phyloP scores from a whole-genome alignment of 2,113 vertebrate genomes.

The Limanda limanda region DNA sequence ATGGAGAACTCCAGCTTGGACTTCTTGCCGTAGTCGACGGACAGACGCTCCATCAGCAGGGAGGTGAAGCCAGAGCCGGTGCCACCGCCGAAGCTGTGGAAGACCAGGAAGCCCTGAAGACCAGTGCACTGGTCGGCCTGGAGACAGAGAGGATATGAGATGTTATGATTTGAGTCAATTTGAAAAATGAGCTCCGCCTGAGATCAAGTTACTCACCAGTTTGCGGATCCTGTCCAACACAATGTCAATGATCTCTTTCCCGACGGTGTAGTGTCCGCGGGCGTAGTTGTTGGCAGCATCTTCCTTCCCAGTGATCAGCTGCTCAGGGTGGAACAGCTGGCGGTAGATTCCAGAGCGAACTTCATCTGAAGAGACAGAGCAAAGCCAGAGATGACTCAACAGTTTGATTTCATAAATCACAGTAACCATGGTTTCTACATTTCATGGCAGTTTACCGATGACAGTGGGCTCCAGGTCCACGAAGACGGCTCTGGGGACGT shows the following conservation, averaged over 20 bases:
- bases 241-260: conserved; percentile 20
- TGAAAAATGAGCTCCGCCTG: too few species aligned
- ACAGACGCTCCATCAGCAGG: conserved; percentile 93
- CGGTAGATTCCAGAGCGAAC: conserved; percentile 69
- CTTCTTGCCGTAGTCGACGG: conserved; percentile 92
- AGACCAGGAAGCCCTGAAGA: conserved; percentile 71
- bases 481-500: conserved; percentile 84
- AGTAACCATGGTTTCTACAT: background rate
- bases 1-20: conserved; percentile 94
- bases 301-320: conserved; percentile 77
- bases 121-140: conserved; percentile 78
- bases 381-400: background rate
- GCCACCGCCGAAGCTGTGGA: conserved; percentile 53
- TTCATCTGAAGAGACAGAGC: conserved; percentile 56
- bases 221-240: conserved; percentile 27
- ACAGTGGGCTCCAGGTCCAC: conserved; percentile 71
- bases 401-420: background rate
- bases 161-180: background rate
- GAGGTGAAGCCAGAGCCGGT: conserved; percentile 81
- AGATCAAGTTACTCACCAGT: conserved; percentile 3
- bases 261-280: conserved; percentile 52
- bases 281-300: conserved; percentile 78
- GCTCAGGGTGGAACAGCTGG: conserved; percentile 75
- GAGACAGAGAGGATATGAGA: background rate
- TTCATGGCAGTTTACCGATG: conserved; percentile 51